phyloP scores from a whole-genome alignment of 2,797 vertebrate species.

The Galaxias olidus region DNA sequence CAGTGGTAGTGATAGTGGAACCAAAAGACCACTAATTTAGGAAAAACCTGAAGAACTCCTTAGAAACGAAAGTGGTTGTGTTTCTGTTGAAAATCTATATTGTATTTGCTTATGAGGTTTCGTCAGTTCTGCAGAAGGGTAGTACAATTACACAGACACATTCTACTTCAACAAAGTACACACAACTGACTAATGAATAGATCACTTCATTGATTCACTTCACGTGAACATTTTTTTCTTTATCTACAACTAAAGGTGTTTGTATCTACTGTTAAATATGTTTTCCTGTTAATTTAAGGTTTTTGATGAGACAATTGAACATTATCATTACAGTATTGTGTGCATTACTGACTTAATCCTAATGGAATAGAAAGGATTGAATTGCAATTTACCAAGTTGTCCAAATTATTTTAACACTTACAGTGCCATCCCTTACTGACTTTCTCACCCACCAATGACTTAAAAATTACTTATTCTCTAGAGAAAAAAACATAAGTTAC shows the following conservation, averaged over 20 bases:
- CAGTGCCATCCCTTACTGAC: conserved; percentile 74
- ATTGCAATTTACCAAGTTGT: too few species aligned
- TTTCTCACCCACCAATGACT: conserved; percentile 68
- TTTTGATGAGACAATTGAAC: conserved; percentile 37
- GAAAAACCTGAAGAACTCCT: conserved; percentile 20
- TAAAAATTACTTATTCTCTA: conserved; percentile 78
- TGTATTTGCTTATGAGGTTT: conserved; percentile 18
- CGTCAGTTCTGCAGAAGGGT: conserved; percentile 12
- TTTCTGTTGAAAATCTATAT: background rate
- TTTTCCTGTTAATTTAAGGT: conserved; percentile 38
- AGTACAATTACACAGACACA: background rate
- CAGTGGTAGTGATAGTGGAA: conserved; percentile 41
- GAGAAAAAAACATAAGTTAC: conserved; percentile 79
- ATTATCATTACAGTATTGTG: conserved; percentile 57
- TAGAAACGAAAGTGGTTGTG: conserved; percentile 5
- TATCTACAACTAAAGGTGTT: conserved; percentile 46
- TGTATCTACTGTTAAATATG: conserved; percentile 54
- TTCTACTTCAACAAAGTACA: conserved; percentile 2
- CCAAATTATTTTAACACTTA: background rate
- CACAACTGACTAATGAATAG: conserved; percentile 41
- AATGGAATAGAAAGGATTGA: too few species aligned
- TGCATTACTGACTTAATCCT: conserved; percentile 33
- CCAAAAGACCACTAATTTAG: conserved; percentile 31
- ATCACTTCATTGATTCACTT: conserved; percentile 52
- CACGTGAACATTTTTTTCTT: conserved; percentile 21